phyloP scores from a whole-genome alignment of 2,888 invertebrate genomes.

The Phyto melanocephala region DNA sequence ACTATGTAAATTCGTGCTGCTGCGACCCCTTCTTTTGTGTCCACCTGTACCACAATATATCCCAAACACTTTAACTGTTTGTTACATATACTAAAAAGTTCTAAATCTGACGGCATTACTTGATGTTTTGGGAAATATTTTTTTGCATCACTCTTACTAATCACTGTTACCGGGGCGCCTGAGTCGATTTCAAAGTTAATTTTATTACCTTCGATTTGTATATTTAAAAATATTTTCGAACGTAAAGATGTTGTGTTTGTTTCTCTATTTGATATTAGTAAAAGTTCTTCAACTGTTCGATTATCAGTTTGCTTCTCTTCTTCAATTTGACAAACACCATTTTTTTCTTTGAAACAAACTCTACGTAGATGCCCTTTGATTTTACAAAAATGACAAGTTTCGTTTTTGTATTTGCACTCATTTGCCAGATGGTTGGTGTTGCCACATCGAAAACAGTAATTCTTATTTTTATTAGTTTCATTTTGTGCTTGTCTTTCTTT shows the following conservation, averaged over 20 bases:
- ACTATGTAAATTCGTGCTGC: not conserved
- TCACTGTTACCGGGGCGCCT: slow-evolving; percentile 36
- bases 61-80: too few species aligned
- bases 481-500: too few species aligned
- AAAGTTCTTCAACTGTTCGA: not conserved
- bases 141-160: slow-evolving; percentile 47
- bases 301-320: not conserved
- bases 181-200: slow-evolving; percentile 32
- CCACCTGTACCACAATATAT: too few species aligned
- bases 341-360: slow-evolving; percentile 37
- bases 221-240: too few species aligned
- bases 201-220: too few species aligned
- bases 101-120: not conserved
- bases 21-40: too few species aligned
- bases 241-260: not conserved
- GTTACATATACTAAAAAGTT: too few species aligned
- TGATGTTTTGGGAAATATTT: slow-evolving; percentile 28
- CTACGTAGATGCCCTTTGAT: slow-evolving; percentile 33
- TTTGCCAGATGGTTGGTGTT: too few species aligned
- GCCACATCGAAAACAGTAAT: slow-evolving; percentile 36
- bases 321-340: slow-evolving; percentile 23
- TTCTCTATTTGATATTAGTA: too few species aligned
- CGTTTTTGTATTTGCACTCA: slow-evolving; percentile 27
- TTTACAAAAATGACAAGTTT: slow-evolving; percentile 38
- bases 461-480: not conserved